Evolutionary conservation across 2,888 invertebrate genomes (phyloP).

Genomic region (Leptinotarsa peninsularis): DNA sequence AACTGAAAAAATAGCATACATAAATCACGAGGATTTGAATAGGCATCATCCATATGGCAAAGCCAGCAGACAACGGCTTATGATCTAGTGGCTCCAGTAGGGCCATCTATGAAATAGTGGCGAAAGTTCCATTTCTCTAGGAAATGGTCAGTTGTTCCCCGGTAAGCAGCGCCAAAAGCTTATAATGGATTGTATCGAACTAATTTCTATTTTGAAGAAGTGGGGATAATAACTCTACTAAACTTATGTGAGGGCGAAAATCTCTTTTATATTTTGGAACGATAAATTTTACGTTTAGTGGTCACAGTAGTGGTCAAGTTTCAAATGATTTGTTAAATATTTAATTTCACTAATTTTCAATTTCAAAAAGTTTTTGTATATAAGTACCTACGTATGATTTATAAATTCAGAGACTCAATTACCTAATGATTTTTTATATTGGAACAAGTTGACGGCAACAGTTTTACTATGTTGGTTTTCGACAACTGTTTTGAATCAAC

Average conservation of each 20-base stretch:
- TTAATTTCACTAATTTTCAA: background rate
- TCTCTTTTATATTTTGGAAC: background rate
- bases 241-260: background rate
- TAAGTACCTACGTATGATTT: too few relatives aligned
- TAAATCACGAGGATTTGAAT: constrained; percentile 43
- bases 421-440: too few relatives aligned
- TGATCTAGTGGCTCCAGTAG: constrained; percentile 30
- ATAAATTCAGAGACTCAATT: too few relatives aligned
- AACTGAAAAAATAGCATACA: constrained; percentile 37
- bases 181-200: constrained; percentile 41
- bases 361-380: too few relatives aligned
- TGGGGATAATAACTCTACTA: background rate
- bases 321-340: background rate
- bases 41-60: constrained; percentile 30
- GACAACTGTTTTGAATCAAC: too few relatives aligned
- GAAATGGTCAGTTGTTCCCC: constrained; percentile 38
- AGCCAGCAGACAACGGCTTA: constrained; percentile 15
- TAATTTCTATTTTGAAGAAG: constrained; percentile 32
- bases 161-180: constrained; percentile 54
- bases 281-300: background rate
- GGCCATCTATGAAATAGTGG: constrained; percentile 61
- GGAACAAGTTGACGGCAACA: too few relatives aligned
- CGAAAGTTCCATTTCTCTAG: constrained; percentile 52
- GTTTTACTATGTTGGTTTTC: too few relatives aligned
- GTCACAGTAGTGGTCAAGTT: background rate